Evolutionary conservation across 2,888 invertebrate species (phyloP).

Genomic region (Palloptera scutellata): DNA sequence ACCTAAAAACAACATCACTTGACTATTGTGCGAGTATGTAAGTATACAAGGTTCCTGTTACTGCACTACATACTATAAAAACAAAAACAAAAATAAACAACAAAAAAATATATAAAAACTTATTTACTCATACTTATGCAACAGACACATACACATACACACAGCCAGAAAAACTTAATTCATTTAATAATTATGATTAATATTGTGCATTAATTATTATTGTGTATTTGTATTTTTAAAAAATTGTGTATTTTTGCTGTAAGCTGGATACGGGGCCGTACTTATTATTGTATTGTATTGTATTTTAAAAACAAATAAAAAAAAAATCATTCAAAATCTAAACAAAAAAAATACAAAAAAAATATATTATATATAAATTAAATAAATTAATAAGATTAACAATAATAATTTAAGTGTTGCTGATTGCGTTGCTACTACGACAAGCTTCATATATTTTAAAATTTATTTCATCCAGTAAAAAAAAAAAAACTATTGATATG

Average conservation of each 20-base stretch:
- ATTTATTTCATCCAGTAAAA: no score
- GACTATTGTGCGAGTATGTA: no score
- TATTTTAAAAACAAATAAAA: background rate
- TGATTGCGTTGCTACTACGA: background rate
- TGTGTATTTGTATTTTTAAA: constrained; percentile 8
- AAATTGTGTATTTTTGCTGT: constrained; percentile 5
- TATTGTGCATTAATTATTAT: background rate
- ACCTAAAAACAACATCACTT: no score
- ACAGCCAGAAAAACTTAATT: background rate
- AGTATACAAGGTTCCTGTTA: no score
- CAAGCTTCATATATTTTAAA: background rate
- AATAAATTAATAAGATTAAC: background rate
- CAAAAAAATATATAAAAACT: background rate
- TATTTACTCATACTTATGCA: background rate
- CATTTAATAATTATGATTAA: background rate
- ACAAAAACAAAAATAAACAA: background rate
- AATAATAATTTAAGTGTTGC: background rate
- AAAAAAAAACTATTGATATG: no score
- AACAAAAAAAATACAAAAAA: background rate
- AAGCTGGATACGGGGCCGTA: constrained; percentile 18
- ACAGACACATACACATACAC: background rate
- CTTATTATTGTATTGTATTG: background rate
- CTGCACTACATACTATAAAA: background rate
- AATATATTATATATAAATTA: background rate
- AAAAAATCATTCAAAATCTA: background rate